Percentiles rank a stretch among this genome's conserved stretches.
Conservation (phyloP, 1,140 invertebrate species). For the Lamellibrachia luymesi region DNA sequence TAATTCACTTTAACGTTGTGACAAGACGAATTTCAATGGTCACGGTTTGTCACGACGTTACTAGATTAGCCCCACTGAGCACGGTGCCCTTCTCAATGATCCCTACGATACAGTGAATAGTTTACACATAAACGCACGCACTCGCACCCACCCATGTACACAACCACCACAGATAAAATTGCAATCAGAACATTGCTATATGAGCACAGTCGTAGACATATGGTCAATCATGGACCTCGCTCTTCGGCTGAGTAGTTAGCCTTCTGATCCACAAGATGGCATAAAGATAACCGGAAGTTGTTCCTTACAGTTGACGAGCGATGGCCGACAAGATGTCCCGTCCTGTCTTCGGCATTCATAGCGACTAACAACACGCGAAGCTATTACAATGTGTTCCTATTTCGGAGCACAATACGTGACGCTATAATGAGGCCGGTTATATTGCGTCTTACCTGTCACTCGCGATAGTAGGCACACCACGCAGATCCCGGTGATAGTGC, state of each 20-base stretch:
- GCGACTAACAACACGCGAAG: background rate
- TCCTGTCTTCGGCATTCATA: background rate
- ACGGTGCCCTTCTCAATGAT: no score
- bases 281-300: background rate
- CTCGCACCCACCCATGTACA: background rate
- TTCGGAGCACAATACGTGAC: background rate
- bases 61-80: no score
- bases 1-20: background rate
- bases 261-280: background rate
- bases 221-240: background rate
- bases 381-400: background rate
- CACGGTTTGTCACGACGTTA: no score
- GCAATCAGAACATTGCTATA: no score
- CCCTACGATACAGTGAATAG: background rate
- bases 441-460: background rate
- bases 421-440: background rate
- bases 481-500: background rate
- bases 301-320: background rate
- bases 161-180: background rate
- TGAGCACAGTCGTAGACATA: background rate
- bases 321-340: background rate
- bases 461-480: background rate
- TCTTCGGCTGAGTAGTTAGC: background rate
- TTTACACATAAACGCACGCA: background rate
- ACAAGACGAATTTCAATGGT: no score